These are phyloP conservation scores for Homalodisca vitripennis DNA, from an alignment of 1,140 invertebrate genomes.

Conservation along the genomic window DNA sequence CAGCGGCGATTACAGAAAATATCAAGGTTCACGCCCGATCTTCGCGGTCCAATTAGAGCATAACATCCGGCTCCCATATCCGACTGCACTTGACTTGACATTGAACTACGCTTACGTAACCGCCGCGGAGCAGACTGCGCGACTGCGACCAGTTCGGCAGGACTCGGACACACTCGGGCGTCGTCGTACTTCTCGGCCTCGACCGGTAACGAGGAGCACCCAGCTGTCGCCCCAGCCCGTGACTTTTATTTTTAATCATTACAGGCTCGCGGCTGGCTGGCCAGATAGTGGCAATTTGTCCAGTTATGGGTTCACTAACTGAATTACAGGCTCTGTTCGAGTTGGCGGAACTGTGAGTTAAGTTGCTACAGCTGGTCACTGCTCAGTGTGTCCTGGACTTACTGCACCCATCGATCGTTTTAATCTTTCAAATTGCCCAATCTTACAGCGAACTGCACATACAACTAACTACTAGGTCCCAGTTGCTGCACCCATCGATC, in stretches of 20 bases:
- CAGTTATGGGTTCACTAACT: conserved; percentile 6
- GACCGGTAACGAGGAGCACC: not conserved
- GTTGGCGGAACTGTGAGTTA: not conserved
- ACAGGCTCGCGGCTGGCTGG: not conserved
- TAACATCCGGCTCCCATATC: too few species aligned
- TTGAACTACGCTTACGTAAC: conserved; percentile 16
- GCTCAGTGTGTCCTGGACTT: too few species aligned
- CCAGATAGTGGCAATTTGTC: conserved; percentile 6
- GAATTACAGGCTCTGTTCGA: not conserved
- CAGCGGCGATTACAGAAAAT: too few species aligned
- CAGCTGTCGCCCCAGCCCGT: not conserved
- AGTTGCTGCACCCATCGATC: too few species aligned
- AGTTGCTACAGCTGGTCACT: not conserved
- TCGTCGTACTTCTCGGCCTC: not conserved
- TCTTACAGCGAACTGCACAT: too few species aligned
- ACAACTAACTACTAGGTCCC: too few species aligned
- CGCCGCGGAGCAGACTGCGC: not conserved
- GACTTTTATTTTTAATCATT: conserved; percentile 12
- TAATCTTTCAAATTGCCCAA: too few species aligned
- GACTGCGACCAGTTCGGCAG: not conserved
- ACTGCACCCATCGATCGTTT: too few species aligned
- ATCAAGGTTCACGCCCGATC: too few species aligned
- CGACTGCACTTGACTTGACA: not conserved
- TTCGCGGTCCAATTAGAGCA: not conserved
- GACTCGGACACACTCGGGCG: not conserved